phyloP scores from a whole-genome alignment of 2,888 invertebrate genomes.

The Orgyia antiqua region DNA sequence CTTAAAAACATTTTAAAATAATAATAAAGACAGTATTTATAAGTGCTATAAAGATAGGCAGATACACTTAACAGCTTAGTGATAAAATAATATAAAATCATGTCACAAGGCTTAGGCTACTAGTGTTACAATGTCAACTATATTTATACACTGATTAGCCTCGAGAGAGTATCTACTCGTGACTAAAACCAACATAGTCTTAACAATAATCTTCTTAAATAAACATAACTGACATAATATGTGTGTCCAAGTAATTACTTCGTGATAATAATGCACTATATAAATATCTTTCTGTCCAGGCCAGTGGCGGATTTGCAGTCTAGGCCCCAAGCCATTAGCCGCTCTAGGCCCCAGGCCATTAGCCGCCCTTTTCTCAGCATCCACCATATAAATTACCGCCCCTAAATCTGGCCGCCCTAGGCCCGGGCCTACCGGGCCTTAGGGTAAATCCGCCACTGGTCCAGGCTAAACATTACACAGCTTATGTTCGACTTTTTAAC shows the following conservation, averaged over 20 bases:
- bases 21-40: conserved; percentile 1
- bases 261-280: conserved; percentile 22
- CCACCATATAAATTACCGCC: no score
- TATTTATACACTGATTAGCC: conserved; percentile 15
- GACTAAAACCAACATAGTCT: conserved; percentile 17
- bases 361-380: no score
- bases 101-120: conserved; percentile 7
- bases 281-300: no score
- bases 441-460: no score
- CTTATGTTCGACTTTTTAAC: no score
- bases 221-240: conserved; percentile 22
- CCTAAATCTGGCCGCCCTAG: no score
- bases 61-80: background rate
- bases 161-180: conserved; percentile 18
- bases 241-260: conserved; percentile 19
- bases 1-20: no score
- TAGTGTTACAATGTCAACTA: conserved; percentile 13
- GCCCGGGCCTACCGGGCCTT: no score
- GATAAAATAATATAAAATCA: conserved; percentile 1
- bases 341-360: no score
- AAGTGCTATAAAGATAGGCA: conserved; percentile 3
- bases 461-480: no score
- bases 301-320: no score
- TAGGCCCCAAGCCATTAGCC: no score
- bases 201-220: conserved; percentile 19